Base-by-base conservation (phyloP, 2,797 vertebrate genomes). In the Gephyroberyx darwinii region DNA sequence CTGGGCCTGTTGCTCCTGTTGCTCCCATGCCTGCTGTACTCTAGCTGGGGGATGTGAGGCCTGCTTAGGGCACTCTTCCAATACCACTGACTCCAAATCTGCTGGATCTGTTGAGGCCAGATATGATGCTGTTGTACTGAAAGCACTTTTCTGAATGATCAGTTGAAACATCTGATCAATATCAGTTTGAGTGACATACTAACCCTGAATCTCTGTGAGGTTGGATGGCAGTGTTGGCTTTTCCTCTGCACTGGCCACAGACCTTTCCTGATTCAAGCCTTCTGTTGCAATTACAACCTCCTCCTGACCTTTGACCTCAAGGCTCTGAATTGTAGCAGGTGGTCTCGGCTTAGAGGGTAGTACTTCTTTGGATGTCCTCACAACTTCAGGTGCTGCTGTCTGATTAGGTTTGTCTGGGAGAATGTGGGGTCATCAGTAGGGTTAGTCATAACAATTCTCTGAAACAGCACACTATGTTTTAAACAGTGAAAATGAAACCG, bases 71-170 rank as follows among this genome's bases (percentile, higher is more conserved):
- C 48, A 61, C 74, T 96, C 96, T 69, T 93, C 94, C 63, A 98
- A 88, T 71, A 95, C 41, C 83, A 97, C 83, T 3, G 88, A 93
- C 91, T 98, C 96, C 84, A 99, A 71, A 71, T 96, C 95, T 82
- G 94, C 93, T 81, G 90, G 84, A 74, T 95, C 95, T 96, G 77
- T 37, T 54, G 6, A 75, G 30, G 58, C 9, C 37, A 71, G 8
- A 74, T 1, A 41, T 3, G 16, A 68, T 66, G 58, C 9, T 10
- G 43, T 19, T 74, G 9, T 2, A 39, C 17, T 33, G 17, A 33
- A 54, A 75, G 75, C 13, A 63, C 8, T 22, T 48, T 57, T 0
- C 3, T 10, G 39, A 39, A 50, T 22, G 41, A 53, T 39, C 5
- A 8, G 9, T 16, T 41, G 22, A 63, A 22, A 50, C 7, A 67